Base-by-base conservation (phyloP, 2,888 invertebrate genomes). In the Yponomeuta sedellus region DNA sequence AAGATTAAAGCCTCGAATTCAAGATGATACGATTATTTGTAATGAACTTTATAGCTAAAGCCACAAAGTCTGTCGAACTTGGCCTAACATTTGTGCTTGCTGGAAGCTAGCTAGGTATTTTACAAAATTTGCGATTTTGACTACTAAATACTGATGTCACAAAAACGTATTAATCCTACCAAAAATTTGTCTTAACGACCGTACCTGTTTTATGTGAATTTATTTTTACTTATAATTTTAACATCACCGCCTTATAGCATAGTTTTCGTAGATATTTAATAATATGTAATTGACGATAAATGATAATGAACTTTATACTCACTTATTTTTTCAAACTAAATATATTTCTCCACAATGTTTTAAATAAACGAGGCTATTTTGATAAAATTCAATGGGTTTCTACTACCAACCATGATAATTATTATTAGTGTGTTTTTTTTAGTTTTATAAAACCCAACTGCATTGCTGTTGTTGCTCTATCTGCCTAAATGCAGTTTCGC, bases 291-390 rank as follows among this genome's bases (percentile, higher is more conserved):
- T 19, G 11, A n/a, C 34, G 19, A 62, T 34, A 19, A 34, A 62
- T 39, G 10, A 34, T 62, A 34, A 62, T 62, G 62, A 62, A 62
- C 62, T 62, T n/a, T 28, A 10, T 63, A 63, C 44, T 63, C 34
- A 44, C n/a, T n/a, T n/a, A n/a, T n/a, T n/a, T n/a, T n/a, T n/a
- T n/a, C n/a, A n/a, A n/a, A n/a, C n/a, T n/a, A n/a, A n/a, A 44
- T 44, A 40, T 11, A 44, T 44, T 44, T 44, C 40, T 44, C 22
- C 12, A 20, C 44, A 63, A 40, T 63, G 52, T 63, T 63, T 58
- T 52, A 61, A 72, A 70, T 74, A 74, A 73, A 74, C 65, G 73
- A 71, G 71, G 71, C 71, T 72, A 66, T 67, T 65, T 67, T 64
- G 16, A 73, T 22, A 12, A 59, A 4, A 52, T 52, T 52, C 44